phyloP scores from a whole-genome alignment of 2,888 invertebrate genomes.

The Isoperla grammatica region DNA sequence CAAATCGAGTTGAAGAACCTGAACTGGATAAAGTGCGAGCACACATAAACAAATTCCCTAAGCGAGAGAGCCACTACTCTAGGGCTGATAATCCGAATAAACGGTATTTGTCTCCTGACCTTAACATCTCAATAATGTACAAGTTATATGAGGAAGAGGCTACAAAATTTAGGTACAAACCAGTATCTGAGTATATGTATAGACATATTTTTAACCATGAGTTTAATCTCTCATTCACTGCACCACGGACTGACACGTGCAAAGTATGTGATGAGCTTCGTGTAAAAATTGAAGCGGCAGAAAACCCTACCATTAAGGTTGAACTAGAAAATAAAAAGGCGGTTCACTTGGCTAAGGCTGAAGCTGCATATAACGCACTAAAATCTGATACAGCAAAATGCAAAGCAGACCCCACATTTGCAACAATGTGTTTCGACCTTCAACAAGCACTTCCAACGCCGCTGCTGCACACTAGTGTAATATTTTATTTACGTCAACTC shows the following conservation, averaged over 20 bases:
- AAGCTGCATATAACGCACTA: not conserved
- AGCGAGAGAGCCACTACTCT: not conserved
- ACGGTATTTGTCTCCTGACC: not conserved
- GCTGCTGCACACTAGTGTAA: not conserved
- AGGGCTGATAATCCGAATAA: not conserved
- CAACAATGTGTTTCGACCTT: conserved; percentile 8
- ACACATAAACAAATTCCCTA: not conserved
- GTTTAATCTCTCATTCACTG: not conserved
- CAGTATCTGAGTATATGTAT: not conserved
- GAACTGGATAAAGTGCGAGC: not conserved
- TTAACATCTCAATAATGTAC: not conserved
- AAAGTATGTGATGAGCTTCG: not conserved
- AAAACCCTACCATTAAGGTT: not conserved
- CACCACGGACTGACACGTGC: not conserved
- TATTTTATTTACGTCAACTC: conserved; percentile 11
- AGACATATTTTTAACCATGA: not conserved
- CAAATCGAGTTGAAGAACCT: not conserved
- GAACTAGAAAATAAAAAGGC: not conserved
- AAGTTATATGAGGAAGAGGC: not conserved
- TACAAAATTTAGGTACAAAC: not conserved
- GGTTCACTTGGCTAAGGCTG: not conserved
- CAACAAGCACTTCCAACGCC: conserved; percentile 17
- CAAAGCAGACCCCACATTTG: not conserved
- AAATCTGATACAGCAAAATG: not conserved
- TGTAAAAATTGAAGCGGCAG: not conserved